A percentile compares a stretch with the other conserved stretches of the same genome.
These are phyloP conservation scores for Microdon myrmicae DNA, from an alignment of 2,888 invertebrate genomes.

Conservation along the genomic window DNA sequence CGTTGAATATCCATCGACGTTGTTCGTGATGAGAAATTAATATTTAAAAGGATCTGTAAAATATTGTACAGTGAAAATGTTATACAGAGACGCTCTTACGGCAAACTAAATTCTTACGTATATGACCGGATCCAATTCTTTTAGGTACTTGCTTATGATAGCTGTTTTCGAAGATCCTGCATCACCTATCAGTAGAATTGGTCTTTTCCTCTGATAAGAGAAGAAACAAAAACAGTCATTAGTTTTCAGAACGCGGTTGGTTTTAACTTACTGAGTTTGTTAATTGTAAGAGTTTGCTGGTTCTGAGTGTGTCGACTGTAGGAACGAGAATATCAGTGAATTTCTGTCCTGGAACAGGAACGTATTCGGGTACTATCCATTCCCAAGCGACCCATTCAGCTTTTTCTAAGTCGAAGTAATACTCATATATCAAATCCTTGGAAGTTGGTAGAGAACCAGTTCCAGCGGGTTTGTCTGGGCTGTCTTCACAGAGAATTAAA, in stretches of 20 bases:
- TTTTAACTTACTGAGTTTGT: constrained; percentile 76
- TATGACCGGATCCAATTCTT: constrained; percentile 74
- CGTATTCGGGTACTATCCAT: constrained; percentile 79
- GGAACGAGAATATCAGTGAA: constrained; percentile 90
- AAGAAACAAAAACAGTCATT: background rate
- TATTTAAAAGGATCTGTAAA: constrained; percentile 78
- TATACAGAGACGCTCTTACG: background rate
- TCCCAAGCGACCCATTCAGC: constrained; percentile 87
- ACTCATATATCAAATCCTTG: constrained; percentile 82
- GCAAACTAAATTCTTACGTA: constrained; percentile 70
- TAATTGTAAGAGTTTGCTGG: constrained; percentile 80
- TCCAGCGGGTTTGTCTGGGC: constrained; percentile 72
- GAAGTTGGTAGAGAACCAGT: constrained; percentile 79
- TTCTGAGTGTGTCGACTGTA: constrained; percentile 85
- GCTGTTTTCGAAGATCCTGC: constrained; percentile 94
- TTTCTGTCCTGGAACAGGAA: constrained; percentile 75
- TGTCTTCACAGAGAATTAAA: constrained; percentile 77
- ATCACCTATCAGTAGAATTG: constrained; percentile 87
- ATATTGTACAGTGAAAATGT: constrained; percentile 40
- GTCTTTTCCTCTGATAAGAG: constrained; percentile 73
- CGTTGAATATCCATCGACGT: constrained; percentile 90
- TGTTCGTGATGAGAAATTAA: constrained; percentile 92
- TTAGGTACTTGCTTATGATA: constrained; percentile 83
- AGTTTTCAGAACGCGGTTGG: background rate
- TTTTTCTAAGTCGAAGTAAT: constrained; percentile 76